Evolutionary conservation across 2,888 invertebrate species (phyloP), one percentile per base, ranked within the genome.

Genomic region (Byasa hedistus): DNA sequence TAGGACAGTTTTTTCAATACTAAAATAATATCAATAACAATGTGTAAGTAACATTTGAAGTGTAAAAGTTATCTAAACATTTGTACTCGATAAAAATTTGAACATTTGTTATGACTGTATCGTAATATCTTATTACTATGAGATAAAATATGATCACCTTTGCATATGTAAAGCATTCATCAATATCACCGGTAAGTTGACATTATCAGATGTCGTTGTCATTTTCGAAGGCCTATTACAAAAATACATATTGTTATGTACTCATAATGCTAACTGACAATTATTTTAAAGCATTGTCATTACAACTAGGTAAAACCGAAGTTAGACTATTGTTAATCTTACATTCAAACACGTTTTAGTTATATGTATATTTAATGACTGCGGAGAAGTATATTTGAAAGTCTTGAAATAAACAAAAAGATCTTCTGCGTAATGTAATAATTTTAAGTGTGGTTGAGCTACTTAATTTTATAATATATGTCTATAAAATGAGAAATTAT

Each of bases 71-170:
- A n/a, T 48, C 19, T 3, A n/a, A n/a, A n/a, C 19, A n/a, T n/a
- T 48, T 19, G 1, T 48, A 48, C n/a, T 48, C 5, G n/a, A 48
- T n/a, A n/a, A 48, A 48, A 48, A 48, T 48, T n/a, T 19, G 19
- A n/a, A 48, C 48, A 39, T 39, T 39, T 39, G 39, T 39, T 39
- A 39, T 39, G 12, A 39, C 3, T 15, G 39, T 39, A 39, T 39
- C 39, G 15, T 39, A 39, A 39, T 39, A 12, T 39, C 36, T 32
- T 32, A 32, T 10, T 12, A 39, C 1, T 39, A 57, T 19, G 23
- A 58, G 39, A 58, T 59, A 59, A 44, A 24, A 8, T 10, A 60
- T 24, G 60, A 48, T 32, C 54, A 52, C 22, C 32, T 22, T 61
- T 3, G 5, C 32, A 52, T 61, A 51, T 21, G 54, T 3, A 52